Evolutionary conservation across 2,797 vertebrate genomes (phyloP), one percentile per base, ranked within the genome.

Genomic region (Hylomyscus alleni): DNA sequence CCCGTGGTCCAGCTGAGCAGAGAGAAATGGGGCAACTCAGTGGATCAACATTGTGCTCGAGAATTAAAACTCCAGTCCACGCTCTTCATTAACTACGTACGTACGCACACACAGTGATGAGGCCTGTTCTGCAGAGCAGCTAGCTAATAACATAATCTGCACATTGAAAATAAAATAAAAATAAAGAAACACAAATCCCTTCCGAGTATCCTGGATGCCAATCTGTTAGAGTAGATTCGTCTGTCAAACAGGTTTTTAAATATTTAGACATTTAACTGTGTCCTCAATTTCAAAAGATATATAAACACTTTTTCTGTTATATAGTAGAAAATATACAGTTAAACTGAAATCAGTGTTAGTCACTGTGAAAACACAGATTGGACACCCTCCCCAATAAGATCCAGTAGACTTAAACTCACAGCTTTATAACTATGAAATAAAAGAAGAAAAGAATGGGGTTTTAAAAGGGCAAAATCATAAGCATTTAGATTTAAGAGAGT

Each of bases 1-100:
- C 99, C 99, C 99, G 99, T 99, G 99, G 99, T 99, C 99, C 99
- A 98, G 99, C 99, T 99, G 99, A 99, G 99, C 99, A 99, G 99
- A 99, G 98, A 99, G 99, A 99, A 99, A 99, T 65, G 99, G 99
- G 99, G 97, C 99, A 99, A 99, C 99, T 99, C 99, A 99, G 99
- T 99, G 99, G 98, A 98, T 99, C 99, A 93, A 98, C 98, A 99
- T 99, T 98, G 98, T 97, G 98, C 98, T 98, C 98, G 91, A 98
- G 98, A 98, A 98, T 98, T 98, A 98, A 98, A 98, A 99, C 98
- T 98, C 99, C 98, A 98, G 98, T 98, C 98, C 98, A 98, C 98
- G 98, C 97, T 98, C 97, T 98, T 98, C 98, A 97, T 95, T 98
- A 97, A 98, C 98, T 98, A 96, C 92, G 97, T 97, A 98, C 97